Conservation (phyloP, 2,113 vertebrate species). For the Pteruthius melanotis region DNA sequence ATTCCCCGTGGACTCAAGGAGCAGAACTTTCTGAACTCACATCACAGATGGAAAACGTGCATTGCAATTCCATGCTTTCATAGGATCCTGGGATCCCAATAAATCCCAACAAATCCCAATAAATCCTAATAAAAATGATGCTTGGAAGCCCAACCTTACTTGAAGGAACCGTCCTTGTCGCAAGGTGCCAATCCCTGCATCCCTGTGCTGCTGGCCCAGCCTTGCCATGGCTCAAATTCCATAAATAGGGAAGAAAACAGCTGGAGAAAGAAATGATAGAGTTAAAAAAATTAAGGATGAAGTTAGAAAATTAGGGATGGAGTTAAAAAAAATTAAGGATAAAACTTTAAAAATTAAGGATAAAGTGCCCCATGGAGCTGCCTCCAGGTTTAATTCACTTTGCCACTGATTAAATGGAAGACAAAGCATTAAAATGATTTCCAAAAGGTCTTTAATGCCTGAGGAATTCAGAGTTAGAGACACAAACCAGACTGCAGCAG, state of each 20-base stretch:
- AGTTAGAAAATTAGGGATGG: too few relatives aligned
- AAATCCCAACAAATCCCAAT: background rate
- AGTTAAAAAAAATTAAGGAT: background rate
- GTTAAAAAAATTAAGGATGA: background rate
- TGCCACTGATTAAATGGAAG: background rate
- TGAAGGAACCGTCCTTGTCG: background rate
- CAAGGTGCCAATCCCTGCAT: background rate
- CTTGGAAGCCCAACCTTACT: background rate
- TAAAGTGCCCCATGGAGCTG: background rate
- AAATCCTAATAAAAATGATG: background rate
- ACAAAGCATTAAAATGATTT: background rate
- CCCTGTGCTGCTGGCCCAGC: background rate
- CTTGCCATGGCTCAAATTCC: background rate
- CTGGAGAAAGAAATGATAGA: background rate
- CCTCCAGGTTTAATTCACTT: background rate
- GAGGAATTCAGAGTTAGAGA: background rate
- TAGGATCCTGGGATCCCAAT: background rate
- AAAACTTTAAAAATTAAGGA: background rate
- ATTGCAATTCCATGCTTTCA: background rate
- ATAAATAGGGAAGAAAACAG: accelerated
- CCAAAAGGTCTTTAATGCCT: background rate
- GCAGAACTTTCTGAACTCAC: background rate
- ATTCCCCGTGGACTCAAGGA: background rate
- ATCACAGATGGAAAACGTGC: background rate
- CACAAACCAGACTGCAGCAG: background rate